These are phyloP conservation scores for Paralvinella palmiformis DNA, from an alignment of 1,140 invertebrate species.

Conservation along the genomic window DNA sequence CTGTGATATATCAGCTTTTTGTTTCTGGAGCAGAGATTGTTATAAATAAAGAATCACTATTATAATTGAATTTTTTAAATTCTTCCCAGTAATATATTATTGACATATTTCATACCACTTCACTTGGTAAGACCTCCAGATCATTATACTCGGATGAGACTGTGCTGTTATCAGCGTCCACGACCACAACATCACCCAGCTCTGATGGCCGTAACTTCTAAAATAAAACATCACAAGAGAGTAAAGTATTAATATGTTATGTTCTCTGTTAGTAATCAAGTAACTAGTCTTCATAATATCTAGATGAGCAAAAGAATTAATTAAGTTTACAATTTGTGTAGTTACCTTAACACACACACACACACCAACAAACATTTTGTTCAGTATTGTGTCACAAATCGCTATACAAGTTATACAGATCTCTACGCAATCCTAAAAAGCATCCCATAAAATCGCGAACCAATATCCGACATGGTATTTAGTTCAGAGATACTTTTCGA, in stretches of 20 bases:
- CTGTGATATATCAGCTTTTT: too few species aligned
- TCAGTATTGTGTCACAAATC: too few species aligned
- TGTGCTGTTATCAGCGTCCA: conserved; percentile 82
- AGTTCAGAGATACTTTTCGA: too few species aligned
- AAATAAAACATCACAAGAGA: conserved; percentile 32
- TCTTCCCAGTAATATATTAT: not conserved
- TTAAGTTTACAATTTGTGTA: not conserved
- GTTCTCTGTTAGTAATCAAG: too few species aligned
- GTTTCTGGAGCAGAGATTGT: too few species aligned
- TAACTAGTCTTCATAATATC: not conserved
- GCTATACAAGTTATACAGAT: too few species aligned
- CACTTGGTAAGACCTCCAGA: conserved; percentile 72
- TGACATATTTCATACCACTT: conserved; percentile 51
- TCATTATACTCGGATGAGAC: conserved; percentile 83
- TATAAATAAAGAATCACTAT: not conserved
- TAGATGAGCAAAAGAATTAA: not conserved
- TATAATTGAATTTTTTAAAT: not conserved
- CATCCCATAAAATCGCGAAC: too few species aligned
- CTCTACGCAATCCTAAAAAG: too few species aligned
- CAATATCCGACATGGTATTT: too few species aligned
- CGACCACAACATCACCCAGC: conserved; percentile 82
- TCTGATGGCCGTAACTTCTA: conserved; percentile 63
- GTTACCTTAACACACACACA: not conserved
- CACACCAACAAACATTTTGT: not conserved
- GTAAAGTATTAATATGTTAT: conserved; percentile 20